Percentiles rank a stretch among this genome's conserved stretches.
These are phyloP conservation scores for Poecilia wingei DNA, from an alignment of 2,797 vertebrate species.

Conservation along the genomic window DNA sequence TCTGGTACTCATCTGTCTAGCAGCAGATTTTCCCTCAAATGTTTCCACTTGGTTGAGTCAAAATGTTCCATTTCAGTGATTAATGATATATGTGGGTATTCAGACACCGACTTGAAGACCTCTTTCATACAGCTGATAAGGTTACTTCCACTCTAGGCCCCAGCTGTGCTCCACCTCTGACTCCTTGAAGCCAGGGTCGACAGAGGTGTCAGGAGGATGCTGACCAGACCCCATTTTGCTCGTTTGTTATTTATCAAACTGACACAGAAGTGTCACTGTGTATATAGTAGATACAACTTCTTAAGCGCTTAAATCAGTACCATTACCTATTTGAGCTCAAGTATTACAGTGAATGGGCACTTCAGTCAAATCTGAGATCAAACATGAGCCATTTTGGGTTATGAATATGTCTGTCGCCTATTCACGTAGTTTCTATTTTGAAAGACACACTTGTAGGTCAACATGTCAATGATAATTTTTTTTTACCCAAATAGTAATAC, in stretches of 20 bases:
- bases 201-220: conserved; percentile 60
- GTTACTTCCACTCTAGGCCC: conserved; percentile 70
- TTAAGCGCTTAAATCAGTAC: conserved; percentile 24
- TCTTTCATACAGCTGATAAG: conserved; percentile 66
- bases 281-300: conserved; percentile 4
- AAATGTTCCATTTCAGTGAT: conserved; percentile 21
- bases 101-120: conserved; percentile 20
- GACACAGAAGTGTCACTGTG: conserved; percentile 11
- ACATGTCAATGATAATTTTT: conserved; percentile 60
- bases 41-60: neutral
- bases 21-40: neutral
- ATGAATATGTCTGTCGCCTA: conserved; percentile 61
- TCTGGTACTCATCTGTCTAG: neutral
- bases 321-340: conserved; percentile 2
- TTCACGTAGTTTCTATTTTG: conserved; percentile 29
- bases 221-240: conserved; percentile 51
- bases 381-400: conserved; percentile 7
- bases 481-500: conserved; percentile 56
- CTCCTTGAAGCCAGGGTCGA: conserved; percentile 50
- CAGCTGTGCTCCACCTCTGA: conserved; percentile 63
- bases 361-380: conserved; percentile 29
- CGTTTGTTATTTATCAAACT: conserved; percentile 55
- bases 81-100: conserved; percentile 59
- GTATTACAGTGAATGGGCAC: conserved; percentile 34
- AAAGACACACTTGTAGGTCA: conserved; percentile 33